Conservation (phyloP, 2,888 invertebrate genomes). For the Tanytarsus gracilentus region DNA sequence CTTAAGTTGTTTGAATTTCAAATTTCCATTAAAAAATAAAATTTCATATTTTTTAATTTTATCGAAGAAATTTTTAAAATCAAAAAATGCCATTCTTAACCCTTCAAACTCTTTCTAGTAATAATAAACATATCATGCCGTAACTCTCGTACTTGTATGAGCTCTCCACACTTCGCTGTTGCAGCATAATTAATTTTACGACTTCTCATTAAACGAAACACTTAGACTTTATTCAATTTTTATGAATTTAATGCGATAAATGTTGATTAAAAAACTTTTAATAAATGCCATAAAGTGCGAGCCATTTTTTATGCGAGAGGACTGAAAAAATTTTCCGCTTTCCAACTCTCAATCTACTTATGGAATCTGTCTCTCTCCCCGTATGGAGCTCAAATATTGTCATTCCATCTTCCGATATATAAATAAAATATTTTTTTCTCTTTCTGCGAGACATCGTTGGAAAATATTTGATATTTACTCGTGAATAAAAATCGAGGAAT, state of each 20-base stretch:
- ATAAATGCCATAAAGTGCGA: background rate
- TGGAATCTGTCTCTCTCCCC: background rate
- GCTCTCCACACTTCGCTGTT: too few relatives aligned
- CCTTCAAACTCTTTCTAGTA: too few relatives aligned
- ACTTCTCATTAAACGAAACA: background rate
- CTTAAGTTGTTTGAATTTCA: too few relatives aligned
- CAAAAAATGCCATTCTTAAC: too few relatives aligned
- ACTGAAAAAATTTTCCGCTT: background rate
- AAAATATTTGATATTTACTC: slow-evolving; percentile 27
- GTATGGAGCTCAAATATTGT: slow-evolving; percentile 5
- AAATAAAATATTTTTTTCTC: background rate
- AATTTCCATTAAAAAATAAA: too few relatives aligned
- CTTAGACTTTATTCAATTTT: background rate
- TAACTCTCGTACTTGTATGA: background rate
- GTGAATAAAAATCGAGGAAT: slow-evolving; percentile 17
- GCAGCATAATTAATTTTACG: slow-evolving; percentile 11
- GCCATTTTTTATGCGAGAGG: background rate
- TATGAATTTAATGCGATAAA: background rate
- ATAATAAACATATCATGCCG: too few relatives aligned
- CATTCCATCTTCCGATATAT: background rate
- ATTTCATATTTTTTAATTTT: too few relatives aligned
- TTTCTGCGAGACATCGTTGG: slow-evolving; percentile 17
- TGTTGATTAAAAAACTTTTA: background rate
- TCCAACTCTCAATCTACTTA: background rate
- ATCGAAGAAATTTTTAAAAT: too few relatives aligned